A percentile compares a stretch with the other conserved stretches of the same genome.
phyloP scores from a whole-genome alignment of 2,797 vertebrate genomes.

The Loriculus beryllinus region DNA sequence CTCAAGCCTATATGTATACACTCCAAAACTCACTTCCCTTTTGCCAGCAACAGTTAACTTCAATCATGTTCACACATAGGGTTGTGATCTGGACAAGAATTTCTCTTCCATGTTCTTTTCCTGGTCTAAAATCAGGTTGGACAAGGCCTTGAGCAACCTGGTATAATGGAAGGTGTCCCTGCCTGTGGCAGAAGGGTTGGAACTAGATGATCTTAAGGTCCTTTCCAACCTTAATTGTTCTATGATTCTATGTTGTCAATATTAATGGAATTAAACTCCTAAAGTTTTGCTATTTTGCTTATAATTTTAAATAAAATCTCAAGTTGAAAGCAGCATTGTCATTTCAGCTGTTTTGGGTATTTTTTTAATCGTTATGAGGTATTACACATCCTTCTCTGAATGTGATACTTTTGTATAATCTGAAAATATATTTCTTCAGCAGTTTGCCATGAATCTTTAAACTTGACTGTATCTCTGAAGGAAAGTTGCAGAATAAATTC shows the following conservation, averaged over 20 bases:
- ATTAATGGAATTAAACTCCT: neutral
- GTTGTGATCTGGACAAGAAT: neutral
- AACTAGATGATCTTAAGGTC: neutral
- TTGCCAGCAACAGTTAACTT: neutral
- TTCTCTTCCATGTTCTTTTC: neutral
- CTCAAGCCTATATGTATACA: rapidly evolving
- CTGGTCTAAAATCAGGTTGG: neutral
- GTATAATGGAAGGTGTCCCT: neutral
- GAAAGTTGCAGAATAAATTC: neutral
- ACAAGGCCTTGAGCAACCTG: neutral
- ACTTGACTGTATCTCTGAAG: neutral
- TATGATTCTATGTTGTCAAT: neutral
- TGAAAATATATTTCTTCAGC: neutral
- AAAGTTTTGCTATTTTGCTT: neutral
- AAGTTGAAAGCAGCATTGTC: neutral
- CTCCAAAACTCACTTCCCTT: neutral
- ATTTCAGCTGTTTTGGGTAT: neutral
- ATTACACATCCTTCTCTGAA: neutral
- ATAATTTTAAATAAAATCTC: neutral
- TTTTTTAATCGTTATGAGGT: neutral
- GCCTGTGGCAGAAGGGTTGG: neutral
- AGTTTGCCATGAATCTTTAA: neutral
- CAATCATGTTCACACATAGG: neutral
- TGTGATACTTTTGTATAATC: neutral
- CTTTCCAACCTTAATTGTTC: neutral